These are phyloP conservation scores for Raja brachyura DNA, from an alignment of 2,113 vertebrate genomes.

Conservation along the genomic window DNA sequence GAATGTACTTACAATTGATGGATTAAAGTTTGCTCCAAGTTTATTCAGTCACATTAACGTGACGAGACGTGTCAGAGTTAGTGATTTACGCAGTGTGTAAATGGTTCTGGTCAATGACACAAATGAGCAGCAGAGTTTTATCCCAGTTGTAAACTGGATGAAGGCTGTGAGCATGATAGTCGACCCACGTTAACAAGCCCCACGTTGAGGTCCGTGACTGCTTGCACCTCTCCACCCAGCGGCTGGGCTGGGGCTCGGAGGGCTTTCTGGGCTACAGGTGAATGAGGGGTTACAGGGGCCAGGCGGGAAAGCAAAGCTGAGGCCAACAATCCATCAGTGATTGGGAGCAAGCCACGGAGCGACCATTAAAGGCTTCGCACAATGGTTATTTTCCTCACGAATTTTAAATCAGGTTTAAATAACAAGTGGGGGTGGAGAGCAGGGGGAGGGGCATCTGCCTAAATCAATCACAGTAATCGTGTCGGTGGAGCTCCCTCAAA, in stretches of 20 bases:
- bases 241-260: too few species aligned
- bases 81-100: background rate
- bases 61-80: background rate
- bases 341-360: too few species aligned
- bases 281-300: too few species aligned
- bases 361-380: too few species aligned
- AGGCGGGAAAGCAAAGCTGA: too few species aligned
- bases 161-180: too few species aligned
- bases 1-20: background rate
- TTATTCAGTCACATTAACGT: background rate
- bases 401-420: background rate
- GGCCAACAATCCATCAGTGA: too few species aligned
- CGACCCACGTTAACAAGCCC: too few species aligned
- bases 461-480: background rate
- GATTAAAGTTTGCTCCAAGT: background rate
- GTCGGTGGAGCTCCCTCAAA: background rate
- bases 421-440: background rate
- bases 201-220: too few species aligned
- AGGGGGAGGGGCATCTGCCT: background rate
- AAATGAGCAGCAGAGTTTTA: background rate
- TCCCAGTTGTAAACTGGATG: background rate
- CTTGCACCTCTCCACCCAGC: too few species aligned
- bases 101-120: background rate
- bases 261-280: too few species aligned
- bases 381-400: too few species aligned